Evolutionary conservation across 2,113 vertebrate genomes (phyloP).

Genomic region (Asarcornis scutulata): DNA sequence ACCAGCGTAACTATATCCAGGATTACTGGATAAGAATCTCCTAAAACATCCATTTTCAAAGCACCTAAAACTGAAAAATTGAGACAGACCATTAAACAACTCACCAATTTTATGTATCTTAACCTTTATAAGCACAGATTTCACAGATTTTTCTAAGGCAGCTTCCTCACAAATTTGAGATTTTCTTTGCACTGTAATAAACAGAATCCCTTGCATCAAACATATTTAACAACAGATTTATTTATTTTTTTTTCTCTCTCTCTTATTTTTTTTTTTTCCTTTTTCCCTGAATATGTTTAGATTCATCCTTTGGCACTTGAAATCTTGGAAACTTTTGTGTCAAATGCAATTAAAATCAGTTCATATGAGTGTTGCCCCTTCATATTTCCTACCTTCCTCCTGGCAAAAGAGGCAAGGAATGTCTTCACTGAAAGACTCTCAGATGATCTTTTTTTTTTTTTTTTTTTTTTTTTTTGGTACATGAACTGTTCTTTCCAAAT

Average conservation of each 20-base stretch:
- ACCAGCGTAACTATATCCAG: not conserved
- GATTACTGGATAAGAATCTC: not conserved
- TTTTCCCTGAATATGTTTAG: not conserved
- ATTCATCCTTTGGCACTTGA: not conserved
- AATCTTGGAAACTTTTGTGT: not conserved
- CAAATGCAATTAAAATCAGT: not conserved
- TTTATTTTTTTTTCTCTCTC: no score
- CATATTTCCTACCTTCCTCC: not conserved
- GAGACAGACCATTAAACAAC: not conserved
- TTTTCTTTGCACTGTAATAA: not conserved
- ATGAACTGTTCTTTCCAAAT: not conserved
- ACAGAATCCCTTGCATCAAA: not conserved
- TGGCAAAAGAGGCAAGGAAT: not conserved
- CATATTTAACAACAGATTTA: not conserved
- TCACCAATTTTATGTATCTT: not conserved
- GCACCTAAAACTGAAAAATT: not conserved
- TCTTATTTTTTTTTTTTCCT: no score
- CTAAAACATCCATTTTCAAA: not conserved
- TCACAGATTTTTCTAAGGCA: not conserved
- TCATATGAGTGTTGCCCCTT: not conserved
- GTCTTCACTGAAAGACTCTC: not conserved
- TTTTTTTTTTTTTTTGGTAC: not conserved
- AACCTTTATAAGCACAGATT: not conserved
- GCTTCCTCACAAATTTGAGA: not conserved
- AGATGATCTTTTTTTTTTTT: not conserved